Conservation (phyloP, 2,113 vertebrate species). For the Sturnus vulgaris region DNA sequence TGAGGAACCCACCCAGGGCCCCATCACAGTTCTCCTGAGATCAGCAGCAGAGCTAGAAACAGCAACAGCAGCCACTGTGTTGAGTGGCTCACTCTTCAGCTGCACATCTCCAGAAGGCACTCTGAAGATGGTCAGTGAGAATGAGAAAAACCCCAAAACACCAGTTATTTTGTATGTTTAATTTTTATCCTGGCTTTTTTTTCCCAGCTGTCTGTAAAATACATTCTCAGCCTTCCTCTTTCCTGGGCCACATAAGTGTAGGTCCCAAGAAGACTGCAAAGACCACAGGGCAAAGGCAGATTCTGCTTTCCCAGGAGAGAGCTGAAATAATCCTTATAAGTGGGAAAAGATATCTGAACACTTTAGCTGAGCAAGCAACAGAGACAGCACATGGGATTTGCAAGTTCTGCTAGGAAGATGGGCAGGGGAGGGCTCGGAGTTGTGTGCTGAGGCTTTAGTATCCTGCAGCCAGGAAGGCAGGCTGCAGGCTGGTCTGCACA, state of each 20-base stretch:
- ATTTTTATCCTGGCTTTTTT: background rate
- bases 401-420: background rate
- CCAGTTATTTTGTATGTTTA: background rate
- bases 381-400: background rate
- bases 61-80: background rate
- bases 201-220: background rate
- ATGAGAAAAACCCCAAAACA: background rate
- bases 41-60: background rate
- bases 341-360: background rate
- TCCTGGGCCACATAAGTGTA: fast-evolving
- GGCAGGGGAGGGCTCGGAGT: background rate
- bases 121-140: background rate
- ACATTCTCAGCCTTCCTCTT: background rate
- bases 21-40: background rate
- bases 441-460: background rate
- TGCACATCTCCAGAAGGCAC: background rate
- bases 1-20: background rate
- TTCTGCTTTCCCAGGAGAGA: background rate
- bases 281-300: background rate
- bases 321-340: background rate
- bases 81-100: background rate
- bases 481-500: background rate
- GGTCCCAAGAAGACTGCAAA: background rate
- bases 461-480: background rate
- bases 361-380: background rate